Evolutionary conservation across 1,140 invertebrate species (phyloP).

Genomic region (Drosophila suzukii): DNA sequence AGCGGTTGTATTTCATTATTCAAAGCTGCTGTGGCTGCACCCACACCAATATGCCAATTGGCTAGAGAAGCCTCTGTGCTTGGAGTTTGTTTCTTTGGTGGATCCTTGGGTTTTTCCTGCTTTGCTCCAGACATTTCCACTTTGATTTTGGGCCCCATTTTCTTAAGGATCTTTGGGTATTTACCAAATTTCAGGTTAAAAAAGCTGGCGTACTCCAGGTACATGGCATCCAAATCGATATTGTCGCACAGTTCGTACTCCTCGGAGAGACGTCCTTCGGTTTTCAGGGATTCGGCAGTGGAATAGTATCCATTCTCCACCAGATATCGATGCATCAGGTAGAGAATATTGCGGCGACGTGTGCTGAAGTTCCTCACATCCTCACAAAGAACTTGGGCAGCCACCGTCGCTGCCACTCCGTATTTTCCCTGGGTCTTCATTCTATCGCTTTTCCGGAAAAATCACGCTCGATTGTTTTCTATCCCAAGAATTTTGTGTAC

Average conservation of each 20-base stretch:
- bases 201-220: constrained; percentile 95
- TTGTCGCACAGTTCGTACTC: constrained; percentile 95
- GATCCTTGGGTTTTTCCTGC: background rate
- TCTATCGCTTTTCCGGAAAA: background rate
- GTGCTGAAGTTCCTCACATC: constrained; percentile 71
- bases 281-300: constrained; percentile 86
- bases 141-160: constrained; percentile 73
- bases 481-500: background rate
- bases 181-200: constrained; percentile 94
- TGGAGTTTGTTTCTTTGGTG: background rate
- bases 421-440: constrained; percentile 72
- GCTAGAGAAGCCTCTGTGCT: constrained; percentile 17
- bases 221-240: constrained; percentile 93
- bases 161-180: constrained; percentile 92
- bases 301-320: constrained; percentile 89
- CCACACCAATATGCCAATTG: constrained; percentile 60
- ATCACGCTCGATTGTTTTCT: background rate
- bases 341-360: constrained; percentile 90
- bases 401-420: constrained; percentile 56
- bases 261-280: constrained; percentile 89
- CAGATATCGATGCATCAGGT: constrained; percentile 91
- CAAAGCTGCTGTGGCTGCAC: constrained; percentile 58
- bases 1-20: constrained; percentile 14
- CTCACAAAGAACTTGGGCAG: constrained; percentile 57
- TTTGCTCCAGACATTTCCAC: constrained; percentile 36